phyloP scores from a whole-genome alignment of 2,888 invertebrate species.

The Tricholauxania praeusta region DNA sequence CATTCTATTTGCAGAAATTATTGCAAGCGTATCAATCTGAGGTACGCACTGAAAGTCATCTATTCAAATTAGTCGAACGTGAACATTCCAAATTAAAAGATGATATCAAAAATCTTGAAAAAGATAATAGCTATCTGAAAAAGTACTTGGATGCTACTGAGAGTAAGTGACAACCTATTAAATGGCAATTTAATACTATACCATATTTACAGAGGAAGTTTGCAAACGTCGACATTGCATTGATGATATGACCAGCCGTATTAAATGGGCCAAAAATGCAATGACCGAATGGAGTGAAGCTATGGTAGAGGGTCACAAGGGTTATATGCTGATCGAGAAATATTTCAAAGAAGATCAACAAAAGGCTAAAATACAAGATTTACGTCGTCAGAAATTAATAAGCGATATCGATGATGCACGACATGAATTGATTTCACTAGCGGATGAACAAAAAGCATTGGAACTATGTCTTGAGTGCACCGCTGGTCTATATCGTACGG shows the following conservation, averaged over 20 bases:
- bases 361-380: constrained; percentile 74
- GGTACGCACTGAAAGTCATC: constrained; percentile 76
- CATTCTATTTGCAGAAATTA: constrained; percentile 68
- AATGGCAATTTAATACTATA: not conserved
- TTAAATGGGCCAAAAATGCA: constrained; percentile 74
- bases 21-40: constrained; percentile 78
- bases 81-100: constrained; percentile 63
- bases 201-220: constrained; percentile 68
- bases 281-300: constrained; percentile 80
- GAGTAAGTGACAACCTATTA: constrained; percentile 52
- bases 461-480: constrained; percentile 72
- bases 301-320: constrained; percentile 76
- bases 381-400: constrained; percentile 70
- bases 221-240: constrained; percentile 73
- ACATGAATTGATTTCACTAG: constrained; percentile 66
- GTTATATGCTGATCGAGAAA: constrained; percentile 78
- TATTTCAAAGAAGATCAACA: constrained; percentile 79
- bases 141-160: constrained; percentile 58
- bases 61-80: constrained; percentile 63
- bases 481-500: constrained; percentile 70
- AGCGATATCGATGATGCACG: constrained; percentile 69
- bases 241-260: constrained; percentile 74
- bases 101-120: constrained; percentile 56
- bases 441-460: constrained; percentile 70
- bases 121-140: constrained; percentile 54